Conservation (phyloP, 2,888 invertebrate genomes). For the Neoaliturus tenellus region DNA sequence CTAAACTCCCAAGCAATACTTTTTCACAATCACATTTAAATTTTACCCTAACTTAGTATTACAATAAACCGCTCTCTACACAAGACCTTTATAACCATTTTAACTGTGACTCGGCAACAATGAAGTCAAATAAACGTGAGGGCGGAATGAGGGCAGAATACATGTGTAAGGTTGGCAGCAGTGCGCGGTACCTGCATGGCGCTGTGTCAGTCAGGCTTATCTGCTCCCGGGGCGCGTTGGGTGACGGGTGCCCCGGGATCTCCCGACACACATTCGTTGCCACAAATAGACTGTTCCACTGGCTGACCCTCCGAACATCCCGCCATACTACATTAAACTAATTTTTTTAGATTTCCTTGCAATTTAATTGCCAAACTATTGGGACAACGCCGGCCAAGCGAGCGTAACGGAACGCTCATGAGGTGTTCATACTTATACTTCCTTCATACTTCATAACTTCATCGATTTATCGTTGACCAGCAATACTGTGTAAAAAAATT, state of each 20-base stretch:
- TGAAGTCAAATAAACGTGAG: slow-evolving; percentile 13
- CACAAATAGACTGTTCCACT: slow-evolving; percentile 34
- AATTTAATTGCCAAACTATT: no score
- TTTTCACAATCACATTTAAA: no score
- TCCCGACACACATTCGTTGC: slow-evolving; percentile 27
- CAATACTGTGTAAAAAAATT: no score
- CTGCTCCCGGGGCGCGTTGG: not conserved
- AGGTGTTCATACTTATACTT: no score
- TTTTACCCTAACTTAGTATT: no score
- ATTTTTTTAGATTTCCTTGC: not conserved
- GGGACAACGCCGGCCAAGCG: no score
- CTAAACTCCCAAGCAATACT: no score
- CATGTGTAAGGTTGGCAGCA: not conserved
- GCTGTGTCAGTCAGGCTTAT: slow-evolving; percentile 14
- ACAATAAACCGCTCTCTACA: no score
- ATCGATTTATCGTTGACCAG: no score
- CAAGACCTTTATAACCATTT: not conserved
- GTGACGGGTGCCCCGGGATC: not conserved
- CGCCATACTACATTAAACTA: not conserved
- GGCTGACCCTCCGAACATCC: not conserved
- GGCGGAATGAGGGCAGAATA: not conserved
- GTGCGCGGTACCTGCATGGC: not conserved
- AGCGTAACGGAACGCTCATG: no score
- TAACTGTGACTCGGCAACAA: not conserved
- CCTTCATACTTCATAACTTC: no score